phyloP scores from a whole-genome alignment of 2,797 vertebrate genomes.

The Leucoraja ocellata region DNA sequence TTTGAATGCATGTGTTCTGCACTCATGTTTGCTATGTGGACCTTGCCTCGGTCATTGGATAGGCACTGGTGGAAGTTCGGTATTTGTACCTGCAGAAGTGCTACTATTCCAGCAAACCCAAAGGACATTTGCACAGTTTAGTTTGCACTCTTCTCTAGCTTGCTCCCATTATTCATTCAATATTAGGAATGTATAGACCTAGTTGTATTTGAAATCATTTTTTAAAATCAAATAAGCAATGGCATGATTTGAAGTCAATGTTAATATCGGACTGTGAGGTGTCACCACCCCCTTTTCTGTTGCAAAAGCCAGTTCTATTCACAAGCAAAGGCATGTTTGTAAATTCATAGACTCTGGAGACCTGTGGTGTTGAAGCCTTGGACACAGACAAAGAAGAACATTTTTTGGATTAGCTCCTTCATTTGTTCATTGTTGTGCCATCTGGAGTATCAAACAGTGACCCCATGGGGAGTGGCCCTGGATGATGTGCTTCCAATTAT shows the following conservation, averaged over 20 bases:
- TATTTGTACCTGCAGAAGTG: neutral
- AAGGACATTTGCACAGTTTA: neutral
- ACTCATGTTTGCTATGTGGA: neutral
- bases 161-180: neutral
- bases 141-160: neutral
- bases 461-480: neutral
- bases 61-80: no score
- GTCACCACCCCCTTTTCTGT: neutral
- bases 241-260: no score
- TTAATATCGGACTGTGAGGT: neutral
- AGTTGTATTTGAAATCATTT: neutral
- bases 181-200: neutral
- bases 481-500: slow-evolving; percentile 20
- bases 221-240: no score
- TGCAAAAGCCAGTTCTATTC: neutral
- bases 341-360: neutral
- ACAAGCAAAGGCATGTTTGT: neutral
- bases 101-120: neutral
- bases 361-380: neutral
- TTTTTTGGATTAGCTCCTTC: neutral
- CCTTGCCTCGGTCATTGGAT: neutral
- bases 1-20: neutral
- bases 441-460: neutral
- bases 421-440: neutral
- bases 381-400: neutral